phyloP scores from a whole-genome alignment of 2,797 vertebrate genomes.

The Mormyrus hasselquistii region DNA sequence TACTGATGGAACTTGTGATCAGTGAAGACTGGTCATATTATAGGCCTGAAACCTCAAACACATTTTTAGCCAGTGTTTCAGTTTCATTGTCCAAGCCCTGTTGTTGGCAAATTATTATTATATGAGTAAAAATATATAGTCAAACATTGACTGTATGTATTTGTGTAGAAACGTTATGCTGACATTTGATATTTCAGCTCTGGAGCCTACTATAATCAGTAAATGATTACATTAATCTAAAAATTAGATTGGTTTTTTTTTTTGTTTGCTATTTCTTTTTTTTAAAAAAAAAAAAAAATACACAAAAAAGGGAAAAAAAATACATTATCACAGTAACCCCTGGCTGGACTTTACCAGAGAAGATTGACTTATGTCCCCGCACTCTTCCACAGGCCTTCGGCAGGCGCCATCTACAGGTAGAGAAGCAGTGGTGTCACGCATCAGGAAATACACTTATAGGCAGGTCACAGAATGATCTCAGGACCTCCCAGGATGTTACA shows the following conservation, averaged over 20 bases:
- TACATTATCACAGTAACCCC: not conserved
- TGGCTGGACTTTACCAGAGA: constrained; percentile 25
- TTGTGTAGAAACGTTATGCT: not conserved
- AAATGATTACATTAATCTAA: not conserved
- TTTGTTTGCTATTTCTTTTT: not conserved
- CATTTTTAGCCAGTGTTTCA: not conserved
- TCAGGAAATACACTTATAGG: not conserved
- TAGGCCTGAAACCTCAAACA: not conserved
- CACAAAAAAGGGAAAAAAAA: not conserved
- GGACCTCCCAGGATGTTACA: not conserved
- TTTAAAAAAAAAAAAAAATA: not conserved
- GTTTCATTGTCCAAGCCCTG: not conserved
- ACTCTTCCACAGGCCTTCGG: constrained; percentile 20
- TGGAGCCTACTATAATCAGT: not conserved
- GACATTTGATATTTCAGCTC: not conserved
- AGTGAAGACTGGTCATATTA: not conserved
- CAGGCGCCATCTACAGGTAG: not conserved
- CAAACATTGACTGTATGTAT: constrained; percentile 16
- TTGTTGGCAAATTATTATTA: not conserved
- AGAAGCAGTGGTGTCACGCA: not conserved
- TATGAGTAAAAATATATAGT: not conserved
- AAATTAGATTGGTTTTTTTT: constrained; percentile 7
- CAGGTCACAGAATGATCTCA: not conserved
- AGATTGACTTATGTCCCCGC: constrained; percentile 15
- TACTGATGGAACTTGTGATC: not conserved